phyloP scores from a whole-genome alignment of 2,113 vertebrate genomes.

The Alosa alosa region DNA sequence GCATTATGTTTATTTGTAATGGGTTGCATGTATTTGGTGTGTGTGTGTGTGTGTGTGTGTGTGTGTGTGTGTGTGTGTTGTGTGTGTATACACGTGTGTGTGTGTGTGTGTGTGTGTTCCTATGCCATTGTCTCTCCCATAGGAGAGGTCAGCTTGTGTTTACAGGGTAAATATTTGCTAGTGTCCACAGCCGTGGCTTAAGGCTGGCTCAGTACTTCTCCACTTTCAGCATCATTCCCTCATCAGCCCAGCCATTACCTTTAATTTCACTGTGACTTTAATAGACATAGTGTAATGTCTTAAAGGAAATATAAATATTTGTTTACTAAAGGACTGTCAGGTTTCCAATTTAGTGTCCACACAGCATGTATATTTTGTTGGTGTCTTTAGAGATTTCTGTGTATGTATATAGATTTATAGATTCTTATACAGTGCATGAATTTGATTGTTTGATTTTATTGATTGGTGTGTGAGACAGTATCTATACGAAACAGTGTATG shows the following conservation, averaged over 20 bases:
- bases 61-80: neutral
- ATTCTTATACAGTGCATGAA: too few species aligned
- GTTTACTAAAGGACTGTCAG: neutral
- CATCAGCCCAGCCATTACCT: neutral
- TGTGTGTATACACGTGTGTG: neutral
- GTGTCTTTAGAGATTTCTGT: too few species aligned
- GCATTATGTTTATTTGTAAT: neutral
- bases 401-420: too few species aligned
- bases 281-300: neutral
- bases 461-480: neutral
- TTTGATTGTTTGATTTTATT: too few species aligned
- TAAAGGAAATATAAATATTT: neutral
- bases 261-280: neutral
- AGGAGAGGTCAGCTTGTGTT: constrained; percentile 17
- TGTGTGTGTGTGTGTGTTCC: neutral
- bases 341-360: neutral
- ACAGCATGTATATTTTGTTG: neutral
- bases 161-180: constrained; percentile 11
- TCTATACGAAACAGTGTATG: neutral
- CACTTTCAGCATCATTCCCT: neutral
- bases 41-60: neutral
- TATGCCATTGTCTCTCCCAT: neutral
- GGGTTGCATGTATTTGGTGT: neutral
- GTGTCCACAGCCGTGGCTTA: neutral
- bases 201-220: neutral